Conservation (phyloP, 2,888 invertebrate species). For the Thelaira solivaga region DNA sequence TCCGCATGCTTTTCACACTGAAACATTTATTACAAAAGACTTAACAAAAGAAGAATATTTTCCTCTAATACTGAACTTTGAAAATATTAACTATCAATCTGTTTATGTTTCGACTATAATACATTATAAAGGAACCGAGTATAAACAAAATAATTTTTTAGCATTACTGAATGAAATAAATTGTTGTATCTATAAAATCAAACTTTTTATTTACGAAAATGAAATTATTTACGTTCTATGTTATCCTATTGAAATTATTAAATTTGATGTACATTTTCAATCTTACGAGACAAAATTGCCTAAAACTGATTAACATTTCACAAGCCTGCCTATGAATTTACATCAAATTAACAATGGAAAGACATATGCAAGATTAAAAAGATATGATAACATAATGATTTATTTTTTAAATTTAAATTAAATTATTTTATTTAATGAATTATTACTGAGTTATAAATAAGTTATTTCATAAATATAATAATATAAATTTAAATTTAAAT, state of each 20-base stretch:
- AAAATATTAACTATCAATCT: conserved; percentile 22
- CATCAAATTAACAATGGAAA: conserved; percentile 49
- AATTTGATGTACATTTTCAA: conserved; percentile 57
- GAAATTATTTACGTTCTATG: conserved; percentile 50
- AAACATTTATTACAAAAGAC: conserved; percentile 46
- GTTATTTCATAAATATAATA: not conserved
- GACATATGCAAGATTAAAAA: conserved; percentile 44
- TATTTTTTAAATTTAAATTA: conserved; percentile 55
- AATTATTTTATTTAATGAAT: conserved; percentile 49
- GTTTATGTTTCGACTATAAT: conserved; percentile 32
- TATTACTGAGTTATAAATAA: conserved; percentile 18
- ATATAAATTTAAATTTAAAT: not conserved
- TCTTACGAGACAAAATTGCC: conserved; percentile 59
- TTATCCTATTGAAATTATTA: conserved; percentile 47
- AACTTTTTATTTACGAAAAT: conserved; percentile 49
- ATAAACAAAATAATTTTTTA: conserved; percentile 36
- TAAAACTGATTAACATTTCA: conserved; percentile 57
- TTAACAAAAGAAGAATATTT: conserved; percentile 52
- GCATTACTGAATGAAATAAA: conserved; percentile 31
- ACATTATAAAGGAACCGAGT: conserved; percentile 44
- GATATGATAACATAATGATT: conserved; percentile 55
- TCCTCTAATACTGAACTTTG: conserved; percentile 36
- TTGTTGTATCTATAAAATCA: conserved; percentile 54
- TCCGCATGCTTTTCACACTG: conserved; percentile 44
- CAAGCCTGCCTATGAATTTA: conserved; percentile 46